Conservation (phyloP, 1,140 invertebrate species). For the Nebria ingens region DNA sequence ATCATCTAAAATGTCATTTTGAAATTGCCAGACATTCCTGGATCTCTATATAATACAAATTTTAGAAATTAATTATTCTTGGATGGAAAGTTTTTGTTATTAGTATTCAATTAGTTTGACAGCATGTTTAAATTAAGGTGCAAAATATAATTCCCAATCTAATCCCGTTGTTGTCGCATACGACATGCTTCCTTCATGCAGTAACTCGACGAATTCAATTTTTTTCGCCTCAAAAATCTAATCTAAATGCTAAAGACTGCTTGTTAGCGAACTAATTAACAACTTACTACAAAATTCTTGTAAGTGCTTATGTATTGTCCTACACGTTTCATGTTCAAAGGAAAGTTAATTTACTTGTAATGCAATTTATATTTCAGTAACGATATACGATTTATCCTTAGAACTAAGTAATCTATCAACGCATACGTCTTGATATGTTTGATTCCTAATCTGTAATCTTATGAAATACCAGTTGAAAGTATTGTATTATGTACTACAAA, state of each 20-base stretch:
- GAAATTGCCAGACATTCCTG: no score
- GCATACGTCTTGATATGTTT: no score
- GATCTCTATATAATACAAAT: background rate
- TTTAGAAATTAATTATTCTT: conserved; percentile 1
- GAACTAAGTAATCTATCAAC: no score
- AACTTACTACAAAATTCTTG: background rate
- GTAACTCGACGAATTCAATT: conserved; percentile 6
- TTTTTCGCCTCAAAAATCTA: conserved; percentile 1
- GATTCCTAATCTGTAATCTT: no score
- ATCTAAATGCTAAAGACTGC: conserved; percentile 6
- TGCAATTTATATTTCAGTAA: background rate
- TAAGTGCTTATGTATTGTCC: conserved; percentile 6
- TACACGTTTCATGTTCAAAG: background rate
- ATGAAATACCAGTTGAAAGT: no score
- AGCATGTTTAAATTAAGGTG: conserved; percentile 8
- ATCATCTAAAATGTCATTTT: no score
- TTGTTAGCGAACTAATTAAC: conserved; percentile 5
- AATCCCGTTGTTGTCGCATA: background rate
- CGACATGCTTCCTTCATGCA: background rate
- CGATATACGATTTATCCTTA: background rate
- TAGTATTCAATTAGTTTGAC: conserved; percentile 7
- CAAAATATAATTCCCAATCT: background rate
- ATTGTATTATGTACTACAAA: no score
- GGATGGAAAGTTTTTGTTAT: conserved; percentile 1
- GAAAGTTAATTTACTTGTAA: background rate